Base-by-base conservation (phyloP, 2,888 invertebrate genomes). In the Hipparchia semele region DNA sequence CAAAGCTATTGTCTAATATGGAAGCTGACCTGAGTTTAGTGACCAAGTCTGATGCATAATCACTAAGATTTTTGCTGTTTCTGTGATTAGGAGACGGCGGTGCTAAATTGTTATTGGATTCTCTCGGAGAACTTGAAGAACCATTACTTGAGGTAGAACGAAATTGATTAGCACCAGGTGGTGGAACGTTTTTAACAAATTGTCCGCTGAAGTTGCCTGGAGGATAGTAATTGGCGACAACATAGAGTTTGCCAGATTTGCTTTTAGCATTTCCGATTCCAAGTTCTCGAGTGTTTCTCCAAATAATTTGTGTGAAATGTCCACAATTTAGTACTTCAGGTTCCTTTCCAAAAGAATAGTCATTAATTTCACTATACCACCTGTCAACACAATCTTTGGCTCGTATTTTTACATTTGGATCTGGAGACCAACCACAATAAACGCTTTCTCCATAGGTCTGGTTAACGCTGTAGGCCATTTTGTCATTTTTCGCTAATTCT, bases 221-320 rank as follows among this genome's bases (percentile, higher is more conserved):
- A 0, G 98, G 98, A 82, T 95, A 95, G 83, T 98, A 98, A 86
- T 97, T 97, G 69, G 96, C 97, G 0, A 98, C 98, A 0, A 98
- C 97, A 80, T 97, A 97, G 1, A 97, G 95, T 85, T 97, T 96
- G 0, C 97, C 98, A 70, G 96, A 95, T 80, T 96, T 96, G 79
- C 96, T 96, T 80, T 96, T 96, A 5, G 97, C 96, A 82, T 95
- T 95, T 0, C 96, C 97, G 2, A 98, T 95, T 0, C 98, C 98
- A 75, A 98, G 87, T 82, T 97, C 96, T 78, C 90, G 95, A 4
- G 96, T 96, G 53, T 94, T 95, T 84, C 96, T 96, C 98, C 98
- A 98, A n/a, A 98, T 94, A 0, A 98, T 95, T 92, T 98, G 98
- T 0, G 97, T 96, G 80, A 97, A 96, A 86, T 95, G 95, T 76